These are phyloP conservation scores for Syrphus vitripennis DNA, from an alignment of 2,888 invertebrate genomes.

Conservation along the genomic window DNA sequence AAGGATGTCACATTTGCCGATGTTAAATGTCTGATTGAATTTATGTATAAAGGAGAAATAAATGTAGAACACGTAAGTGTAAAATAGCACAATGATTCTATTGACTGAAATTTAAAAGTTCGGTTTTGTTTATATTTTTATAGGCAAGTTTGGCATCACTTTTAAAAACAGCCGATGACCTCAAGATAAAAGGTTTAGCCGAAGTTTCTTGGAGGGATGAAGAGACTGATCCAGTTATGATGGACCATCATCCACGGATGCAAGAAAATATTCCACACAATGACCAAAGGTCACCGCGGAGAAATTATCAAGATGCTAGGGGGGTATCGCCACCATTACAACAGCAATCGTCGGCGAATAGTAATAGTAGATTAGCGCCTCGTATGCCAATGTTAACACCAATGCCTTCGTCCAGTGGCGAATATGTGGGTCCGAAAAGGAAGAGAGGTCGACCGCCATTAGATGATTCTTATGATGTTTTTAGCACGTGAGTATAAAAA, in stretches of 20 bases:
- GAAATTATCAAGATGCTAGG: conserved; percentile 40
- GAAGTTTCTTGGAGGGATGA: conserved; percentile 93
- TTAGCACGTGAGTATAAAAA: conserved; percentile 78
- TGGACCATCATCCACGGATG: conserved; percentile 76
- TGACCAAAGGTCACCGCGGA: conserved; percentile 69
- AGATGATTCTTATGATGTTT: conserved; percentile 82
- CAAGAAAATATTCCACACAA: conserved; percentile 73
- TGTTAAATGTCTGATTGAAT: conserved; percentile 93
- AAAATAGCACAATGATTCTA: neutral
- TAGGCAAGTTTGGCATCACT: conserved; percentile 93
- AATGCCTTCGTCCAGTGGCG: conserved; percentile 74
- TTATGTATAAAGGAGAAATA: conserved; percentile 98
- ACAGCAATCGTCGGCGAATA: conserved; percentile 24
- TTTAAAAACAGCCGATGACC: conserved; percentile 94
- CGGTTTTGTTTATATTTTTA: conserved; percentile 73
- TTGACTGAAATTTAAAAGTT: neutral
- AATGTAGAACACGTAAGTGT: conserved; percentile 94
- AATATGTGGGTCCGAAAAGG: conserved; percentile 82
- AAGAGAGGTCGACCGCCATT: conserved; percentile 87
- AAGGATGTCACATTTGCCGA: conserved; percentile 96
- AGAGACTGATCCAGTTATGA: conserved; percentile 78
- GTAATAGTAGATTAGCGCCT: conserved; percentile 74
- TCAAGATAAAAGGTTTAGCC: conserved; percentile 94
- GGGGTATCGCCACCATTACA: conserved; percentile 68
- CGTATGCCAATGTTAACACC: conserved; percentile 78